Evolutionary conservation across 1,140 invertebrate species (phyloP), one percentile per base, ranked within the genome.

Genomic region (Drosophila chauvacae): DNA sequence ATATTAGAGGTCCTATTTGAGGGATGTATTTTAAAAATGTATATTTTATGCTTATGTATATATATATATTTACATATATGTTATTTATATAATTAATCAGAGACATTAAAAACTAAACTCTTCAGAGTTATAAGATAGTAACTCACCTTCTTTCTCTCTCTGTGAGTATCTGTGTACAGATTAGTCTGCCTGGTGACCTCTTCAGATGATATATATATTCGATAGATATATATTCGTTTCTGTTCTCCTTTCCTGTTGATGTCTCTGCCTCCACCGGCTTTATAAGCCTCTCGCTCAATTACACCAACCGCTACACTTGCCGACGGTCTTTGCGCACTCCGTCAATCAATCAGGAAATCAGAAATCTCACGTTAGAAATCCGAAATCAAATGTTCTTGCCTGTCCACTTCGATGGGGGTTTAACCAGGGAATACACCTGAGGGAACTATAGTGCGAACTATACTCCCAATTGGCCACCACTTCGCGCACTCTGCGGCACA

Each of bases 251-350:
- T 30, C 9, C 13, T 4, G 9, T 64, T 26, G 59, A 7, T 64
- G 65, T 51, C 45, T 51, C 9, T 28, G 9, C 33, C 45, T 35
- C 28, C 37, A 48, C 44, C 9, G 68, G 37, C 45, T 13, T 44
- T 42, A 4, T 33, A n/a, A 30, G 45, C 30, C 37, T 20, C 47
- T 48, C 4, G 28, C 35, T 23, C 6, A 20, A 3, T 35, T 20
- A 45, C 58, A 68, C 26, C 23, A 65, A 26, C 65, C 39, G 41
- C 6, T 41, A 55, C 77, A 77, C 60, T 87, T 87, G 84, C 83
- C 83, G 83, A 77, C 83, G 83, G 83, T 65, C 84, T 88, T 72
- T 73, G 48, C 26, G 51, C 53, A 73, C 64, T 62, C n/a, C 47
- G 50, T 55, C 59, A 61, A 61, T 66, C 55, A 61, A 42, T 37